phyloP scores from a whole-genome alignment of 1,140 invertebrate genomes.

The Drosophila lacteicornis region DNA sequence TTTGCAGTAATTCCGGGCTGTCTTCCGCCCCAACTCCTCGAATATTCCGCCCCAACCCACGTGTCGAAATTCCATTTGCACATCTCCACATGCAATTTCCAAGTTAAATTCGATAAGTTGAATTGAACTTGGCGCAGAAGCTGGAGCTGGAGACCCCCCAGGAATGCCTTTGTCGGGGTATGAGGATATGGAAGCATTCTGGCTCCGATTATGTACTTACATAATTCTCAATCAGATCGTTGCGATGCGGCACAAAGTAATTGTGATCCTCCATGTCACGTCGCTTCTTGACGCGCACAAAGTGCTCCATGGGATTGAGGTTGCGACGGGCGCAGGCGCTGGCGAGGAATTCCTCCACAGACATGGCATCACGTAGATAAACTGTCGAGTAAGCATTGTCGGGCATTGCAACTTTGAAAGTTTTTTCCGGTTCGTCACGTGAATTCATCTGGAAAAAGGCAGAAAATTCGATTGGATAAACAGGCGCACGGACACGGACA shows the following conservation, averaged over 20 bases:
- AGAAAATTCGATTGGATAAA: slow-evolving; percentile 83
- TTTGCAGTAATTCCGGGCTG: not conserved
- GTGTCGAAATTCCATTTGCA: slow-evolving; percentile 34
- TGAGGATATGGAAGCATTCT: slow-evolving; percentile 8
- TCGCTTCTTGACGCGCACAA: slow-evolving; percentile 96
- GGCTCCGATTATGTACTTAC: slow-evolving; percentile 87
- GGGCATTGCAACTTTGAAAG: slow-evolving; percentile 95
- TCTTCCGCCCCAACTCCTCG: slow-evolving; percentile 1
- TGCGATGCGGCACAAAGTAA: slow-evolving; percentile 96
- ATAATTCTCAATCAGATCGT: slow-evolving; percentile 97
- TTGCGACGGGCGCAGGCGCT: slow-evolving; percentile 95
- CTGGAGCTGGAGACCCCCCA: not conserved
- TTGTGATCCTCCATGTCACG: slow-evolving; percentile 97
- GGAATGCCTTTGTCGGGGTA: not conserved
- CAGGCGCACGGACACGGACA: slow-evolving; percentile 52
- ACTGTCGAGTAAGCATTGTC: slow-evolving; percentile 92
- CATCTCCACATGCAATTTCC: slow-evolving; percentile 39
- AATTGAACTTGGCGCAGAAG: slow-evolving; percentile 30
- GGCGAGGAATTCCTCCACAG: slow-evolving; percentile 97
- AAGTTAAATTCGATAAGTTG: slow-evolving; percentile 45
- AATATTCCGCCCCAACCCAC: slow-evolving; percentile 1
- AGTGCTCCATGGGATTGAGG: slow-evolving; percentile 97
- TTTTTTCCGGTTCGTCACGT: slow-evolving; percentile 93
- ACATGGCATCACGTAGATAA: slow-evolving; percentile 95
- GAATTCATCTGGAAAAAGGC: slow-evolving; percentile 89